Evolutionary conservation across 2,888 invertebrate species (phyloP).

Genomic region (Rhagonycha fulva): DNA sequence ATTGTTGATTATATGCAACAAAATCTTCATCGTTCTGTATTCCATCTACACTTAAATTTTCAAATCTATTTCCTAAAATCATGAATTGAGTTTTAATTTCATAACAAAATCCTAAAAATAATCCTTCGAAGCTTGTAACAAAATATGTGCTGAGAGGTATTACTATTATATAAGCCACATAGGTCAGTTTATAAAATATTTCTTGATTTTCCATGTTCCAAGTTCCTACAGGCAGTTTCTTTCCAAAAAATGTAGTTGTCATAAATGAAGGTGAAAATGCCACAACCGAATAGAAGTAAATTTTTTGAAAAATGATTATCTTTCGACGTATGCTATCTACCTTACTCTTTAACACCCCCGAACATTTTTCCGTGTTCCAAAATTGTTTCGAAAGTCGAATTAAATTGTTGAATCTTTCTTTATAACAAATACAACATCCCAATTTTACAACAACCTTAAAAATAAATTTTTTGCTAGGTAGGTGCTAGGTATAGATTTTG

Average conservation of each 20-base stretch:
- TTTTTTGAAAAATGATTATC: not conserved
- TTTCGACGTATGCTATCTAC: not conserved
- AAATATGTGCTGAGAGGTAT: not conserved
- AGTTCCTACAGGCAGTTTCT: not conserved
- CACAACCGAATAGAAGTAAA: not conserved
- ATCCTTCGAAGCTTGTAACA: not conserved
- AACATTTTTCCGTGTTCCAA: not conserved
- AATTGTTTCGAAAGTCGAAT: not conserved
- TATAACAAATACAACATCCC: not conserved
- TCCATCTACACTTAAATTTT: not conserved
- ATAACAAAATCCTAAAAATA: not conserved
- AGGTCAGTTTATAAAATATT: not conserved
- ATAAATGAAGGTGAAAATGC: not conserved
- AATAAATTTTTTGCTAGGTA: no score
- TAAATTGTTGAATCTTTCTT: not conserved
- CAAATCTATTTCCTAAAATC: not conserved
- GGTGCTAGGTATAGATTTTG: no score
- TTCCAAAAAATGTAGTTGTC: not conserved
- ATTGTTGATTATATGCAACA: no score
- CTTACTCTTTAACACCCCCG: not conserved
- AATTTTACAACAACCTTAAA: not conserved
- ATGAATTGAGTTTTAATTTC: not conserved
- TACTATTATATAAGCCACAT: not conserved
- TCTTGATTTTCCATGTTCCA: not conserved
- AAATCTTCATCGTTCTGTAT: not conserved